phyloP scores from a whole-genome alignment of 1,140 invertebrate species.

The Meloidogyne exigua region DNA sequence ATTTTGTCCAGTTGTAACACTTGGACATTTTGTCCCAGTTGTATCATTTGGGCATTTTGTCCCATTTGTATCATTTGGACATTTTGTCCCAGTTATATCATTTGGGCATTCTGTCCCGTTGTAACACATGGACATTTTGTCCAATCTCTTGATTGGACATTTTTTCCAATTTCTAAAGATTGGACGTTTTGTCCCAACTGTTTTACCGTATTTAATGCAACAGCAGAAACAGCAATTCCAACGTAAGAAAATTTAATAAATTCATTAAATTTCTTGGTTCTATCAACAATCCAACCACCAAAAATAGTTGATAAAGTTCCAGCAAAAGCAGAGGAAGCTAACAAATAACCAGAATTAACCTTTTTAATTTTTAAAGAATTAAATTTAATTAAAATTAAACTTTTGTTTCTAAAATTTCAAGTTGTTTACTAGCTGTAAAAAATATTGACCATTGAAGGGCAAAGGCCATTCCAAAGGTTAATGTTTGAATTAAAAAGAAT shows the following conservation, averaged over 20 bases:
- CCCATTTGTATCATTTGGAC: too few relatives aligned
- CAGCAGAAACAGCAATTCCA: constrained; percentile 44
- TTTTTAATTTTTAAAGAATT: too few relatives aligned
- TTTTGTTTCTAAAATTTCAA: constrained; percentile 33
- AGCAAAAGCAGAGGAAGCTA: constrained; percentile 45
- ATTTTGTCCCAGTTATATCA: background rate
- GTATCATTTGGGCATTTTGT: too few relatives aligned
- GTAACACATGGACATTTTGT: background rate
- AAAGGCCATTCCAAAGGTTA: constrained; percentile 56
- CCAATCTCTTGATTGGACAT: background rate
- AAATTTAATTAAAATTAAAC: constrained; percentile 29
- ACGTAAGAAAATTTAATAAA: constrained; percentile 48
- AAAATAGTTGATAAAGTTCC: constrained; percentile 40
- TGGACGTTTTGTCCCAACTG: too few relatives aligned
- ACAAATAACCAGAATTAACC: constrained; percentile 31
- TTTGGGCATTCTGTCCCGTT: too few relatives aligned
- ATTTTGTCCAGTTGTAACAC: background rate
- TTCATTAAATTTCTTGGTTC: constrained; percentile 50
- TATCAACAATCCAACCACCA: constrained; percentile 42
- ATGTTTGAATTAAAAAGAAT: constrained; percentile 52
- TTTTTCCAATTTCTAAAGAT: background rate
- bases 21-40: too few relatives aligned
- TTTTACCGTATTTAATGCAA: constrained; percentile 38
- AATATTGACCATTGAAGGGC: constrained; percentile 53
- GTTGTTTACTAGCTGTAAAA: constrained; percentile 47